phyloP scores from a whole-genome alignment of 2,888 invertebrate genomes.

The Rhorus exstirpatorius region DNA sequence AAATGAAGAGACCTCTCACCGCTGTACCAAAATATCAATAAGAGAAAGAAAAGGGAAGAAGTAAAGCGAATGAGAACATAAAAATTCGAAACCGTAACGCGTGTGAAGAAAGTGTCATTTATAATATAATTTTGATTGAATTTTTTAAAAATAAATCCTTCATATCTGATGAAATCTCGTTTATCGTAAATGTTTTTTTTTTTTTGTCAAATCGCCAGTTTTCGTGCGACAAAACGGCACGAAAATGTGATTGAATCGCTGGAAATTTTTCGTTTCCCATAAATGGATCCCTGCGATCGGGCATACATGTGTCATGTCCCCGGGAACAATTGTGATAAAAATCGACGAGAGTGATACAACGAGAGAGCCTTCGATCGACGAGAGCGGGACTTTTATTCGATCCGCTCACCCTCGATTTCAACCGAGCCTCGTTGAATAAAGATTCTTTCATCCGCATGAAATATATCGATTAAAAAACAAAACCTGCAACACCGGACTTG shows the following conservation, averaged over 20 bases:
- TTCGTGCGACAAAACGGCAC: slow-evolving; percentile 45
- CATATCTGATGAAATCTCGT: neutral
- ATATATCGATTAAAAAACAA: slow-evolving; percentile 30
- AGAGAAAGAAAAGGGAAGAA: too few relatives aligned
- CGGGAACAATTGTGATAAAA: neutral
- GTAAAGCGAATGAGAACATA: too few relatives aligned
- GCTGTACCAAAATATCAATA: too few relatives aligned
- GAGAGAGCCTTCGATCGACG: slow-evolving; percentile 25
- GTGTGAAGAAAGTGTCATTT: too few relatives aligned
- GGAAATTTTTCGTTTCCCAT: neutral
- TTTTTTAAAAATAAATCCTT: neutral
- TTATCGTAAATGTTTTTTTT: neutral
- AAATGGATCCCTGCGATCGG: slow-evolving; percentile 24
- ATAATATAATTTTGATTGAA: too few relatives aligned
- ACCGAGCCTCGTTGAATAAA: slow-evolving; percentile 19
- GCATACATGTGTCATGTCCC: neutral
- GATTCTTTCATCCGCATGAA: slow-evolving; percentile 16
- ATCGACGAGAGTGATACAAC: slow-evolving; percentile 1
- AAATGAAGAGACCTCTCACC: too few relatives aligned
- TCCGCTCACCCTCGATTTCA: slow-evolving; percentile 6
- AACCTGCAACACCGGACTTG: neutral
- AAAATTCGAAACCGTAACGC: too few relatives aligned
- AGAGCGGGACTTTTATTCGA: slow-evolving; percentile 19
- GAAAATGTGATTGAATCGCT: slow-evolving; percentile 68
- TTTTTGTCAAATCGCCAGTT: neutral